These are phyloP conservation scores for Leptopilina clavipes DNA, from an alignment of 1,140 invertebrate genomes.

Conservation along the genomic window DNA sequence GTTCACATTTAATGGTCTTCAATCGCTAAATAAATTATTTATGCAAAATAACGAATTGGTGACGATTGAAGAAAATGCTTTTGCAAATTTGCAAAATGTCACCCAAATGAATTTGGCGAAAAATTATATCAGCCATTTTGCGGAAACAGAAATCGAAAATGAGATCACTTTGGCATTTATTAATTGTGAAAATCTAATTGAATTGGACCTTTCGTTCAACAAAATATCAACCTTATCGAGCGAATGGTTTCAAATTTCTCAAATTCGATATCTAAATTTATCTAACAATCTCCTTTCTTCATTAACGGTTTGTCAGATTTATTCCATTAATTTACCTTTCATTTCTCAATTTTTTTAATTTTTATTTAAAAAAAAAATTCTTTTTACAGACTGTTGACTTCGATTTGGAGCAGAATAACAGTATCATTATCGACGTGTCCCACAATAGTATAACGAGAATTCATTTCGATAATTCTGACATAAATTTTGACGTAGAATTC, in stretches of 20 bases:
- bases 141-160: conserved; percentile 27
- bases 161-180: conserved; percentile 74
- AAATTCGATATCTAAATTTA: conserved; percentile 67
- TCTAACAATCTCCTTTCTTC: conserved; percentile 74
- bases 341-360: too few species aligned
- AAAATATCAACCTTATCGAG: conserved; percentile 75
- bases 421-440: conserved; percentile 71
- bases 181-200: conserved; percentile 71
- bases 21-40: conserved; percentile 63
- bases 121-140: conserved; percentile 73
- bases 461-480: conserved; percentile 55
- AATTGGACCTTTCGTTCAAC: conserved; percentile 79
- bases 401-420: conserved; percentile 60
- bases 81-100: conserved; percentile 66
- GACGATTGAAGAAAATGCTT: conserved; percentile 69
- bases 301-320: neutral
- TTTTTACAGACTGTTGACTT: conserved; percentile 69
- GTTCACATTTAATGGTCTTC: conserved; percentile 58
- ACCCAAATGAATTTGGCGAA: conserved; percentile 73
- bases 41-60: conserved; percentile 68
- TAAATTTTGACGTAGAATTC: conserved; percentile 37
- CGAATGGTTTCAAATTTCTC: conserved; percentile 75
- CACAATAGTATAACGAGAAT: conserved; percentile 76
- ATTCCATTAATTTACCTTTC: too few species aligned
- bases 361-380: neutral